A percentile compares a stretch with the other conserved stretches of the same genome.
Evolutionary conservation across 1,140 invertebrate genomes (phyloP).

Genomic region (Saccostrea glomerata): DNA sequence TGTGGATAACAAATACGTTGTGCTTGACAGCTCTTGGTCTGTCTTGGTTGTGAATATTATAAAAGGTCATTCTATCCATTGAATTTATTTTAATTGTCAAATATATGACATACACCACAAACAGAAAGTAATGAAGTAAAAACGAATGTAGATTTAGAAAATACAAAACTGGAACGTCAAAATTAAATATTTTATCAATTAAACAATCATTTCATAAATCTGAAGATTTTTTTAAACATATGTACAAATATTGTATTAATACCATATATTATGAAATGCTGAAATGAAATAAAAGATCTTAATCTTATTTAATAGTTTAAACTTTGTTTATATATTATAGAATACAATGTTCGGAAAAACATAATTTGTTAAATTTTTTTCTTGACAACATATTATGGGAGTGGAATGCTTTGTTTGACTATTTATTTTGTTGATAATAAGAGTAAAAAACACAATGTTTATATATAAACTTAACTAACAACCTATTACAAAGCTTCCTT

Average conservation of each 20-base stretch:
- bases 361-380: neutral
- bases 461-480: no score
- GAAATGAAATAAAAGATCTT: neutral
- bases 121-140: neutral
- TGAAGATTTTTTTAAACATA: neutral
- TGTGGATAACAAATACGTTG: no score
- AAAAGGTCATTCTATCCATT: conserved; percentile 8
- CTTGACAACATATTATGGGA: neutral
- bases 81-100: neutral
- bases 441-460: no score
- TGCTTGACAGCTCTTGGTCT: neutral
- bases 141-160: neutral
- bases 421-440: no score
- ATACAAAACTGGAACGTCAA: neutral
- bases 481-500: no score
- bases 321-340: conserved; percentile 16
- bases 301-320: neutral
- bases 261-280: conserved; percentile 7
- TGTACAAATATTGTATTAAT: neutral
- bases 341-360: conserved; percentile 28
- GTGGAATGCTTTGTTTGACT: neutral
- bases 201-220: neutral
- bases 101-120: neutral
- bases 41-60: conserved; percentile 2
- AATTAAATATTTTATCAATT: neutral